Evolutionary conservation across 2,797 vertebrate species (phyloP).

Genomic region (Gymnoscopelus braueri): DNA sequence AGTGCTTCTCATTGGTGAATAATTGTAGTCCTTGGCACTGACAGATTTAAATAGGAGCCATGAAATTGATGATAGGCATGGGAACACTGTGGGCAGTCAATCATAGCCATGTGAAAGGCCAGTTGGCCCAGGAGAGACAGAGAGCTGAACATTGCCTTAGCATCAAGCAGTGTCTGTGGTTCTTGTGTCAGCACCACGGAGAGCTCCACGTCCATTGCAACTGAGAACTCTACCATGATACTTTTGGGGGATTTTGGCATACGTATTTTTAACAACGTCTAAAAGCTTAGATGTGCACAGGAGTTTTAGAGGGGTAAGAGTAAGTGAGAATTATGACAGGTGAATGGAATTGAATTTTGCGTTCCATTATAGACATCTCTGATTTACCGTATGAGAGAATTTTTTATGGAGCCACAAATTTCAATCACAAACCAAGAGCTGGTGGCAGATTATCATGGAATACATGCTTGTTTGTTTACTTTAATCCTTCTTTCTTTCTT

Average conservation of each 20-base stretch:
- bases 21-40: slow-evolving; percentile 43
- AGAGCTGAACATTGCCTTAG: slow-evolving; percentile 10
- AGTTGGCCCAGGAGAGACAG: slow-evolving; percentile 19
- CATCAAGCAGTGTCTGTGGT: slow-evolving; percentile 7
- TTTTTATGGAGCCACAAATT: no score
- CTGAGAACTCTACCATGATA: slow-evolving; percentile 1
- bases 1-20: slow-evolving; percentile 45
- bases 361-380: no score
- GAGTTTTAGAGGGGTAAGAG: no score
- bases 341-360: not conserved
- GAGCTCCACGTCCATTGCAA: slow-evolving; percentile 38
- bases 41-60: slow-evolving; percentile 46
- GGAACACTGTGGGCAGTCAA: slow-evolving; percentile 42
- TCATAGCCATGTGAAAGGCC: slow-evolving; percentile 40
- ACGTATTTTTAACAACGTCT: no score
- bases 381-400: no score
- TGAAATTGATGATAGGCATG: slow-evolving; percentile 52
- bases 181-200: slow-evolving; percentile 63
- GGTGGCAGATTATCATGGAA: no score
- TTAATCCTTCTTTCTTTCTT: not conserved
- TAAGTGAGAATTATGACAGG: slow-evolving; percentile 5
- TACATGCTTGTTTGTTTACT: not conserved
- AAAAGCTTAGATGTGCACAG: no score
- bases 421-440: no score
- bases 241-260: slow-evolving; percentile 1